phyloP scores from a whole-genome alignment of 1,140 invertebrate species.

The Drosophila santomea region DNA sequence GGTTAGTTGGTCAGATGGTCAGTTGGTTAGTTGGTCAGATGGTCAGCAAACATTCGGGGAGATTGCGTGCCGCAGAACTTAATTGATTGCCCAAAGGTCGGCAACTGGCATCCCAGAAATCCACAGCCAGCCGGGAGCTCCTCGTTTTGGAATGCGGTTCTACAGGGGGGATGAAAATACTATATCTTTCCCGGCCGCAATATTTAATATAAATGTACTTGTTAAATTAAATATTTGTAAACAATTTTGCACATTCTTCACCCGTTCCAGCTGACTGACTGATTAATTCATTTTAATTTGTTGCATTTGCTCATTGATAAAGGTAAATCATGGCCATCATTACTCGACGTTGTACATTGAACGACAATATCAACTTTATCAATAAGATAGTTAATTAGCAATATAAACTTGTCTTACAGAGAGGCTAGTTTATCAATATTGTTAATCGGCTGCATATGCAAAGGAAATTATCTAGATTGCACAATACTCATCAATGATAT shows the following conservation, averaged over 20 bases:
- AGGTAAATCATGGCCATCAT: not conserved
- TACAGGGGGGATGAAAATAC: no score
- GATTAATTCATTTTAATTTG: no score
- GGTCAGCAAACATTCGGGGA: slow-evolving; percentile 22
- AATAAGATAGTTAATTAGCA: no score
- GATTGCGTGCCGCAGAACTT: slow-evolving; percentile 46
- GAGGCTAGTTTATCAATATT: not conserved
- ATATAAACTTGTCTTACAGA: not conserved
- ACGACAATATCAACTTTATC: not conserved
- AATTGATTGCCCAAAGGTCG: slow-evolving; percentile 46
- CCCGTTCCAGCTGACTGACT: no score
- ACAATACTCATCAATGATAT: not conserved
- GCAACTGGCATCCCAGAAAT: slow-evolving; percentile 29
- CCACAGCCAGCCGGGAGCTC: not conserved
- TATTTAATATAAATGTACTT: not conserved
- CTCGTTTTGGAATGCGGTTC: slow-evolving; percentile 3
- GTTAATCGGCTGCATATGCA: slow-evolving; percentile 2
- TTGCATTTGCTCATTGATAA: no score
- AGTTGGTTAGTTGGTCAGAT: not conserved
- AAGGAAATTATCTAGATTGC: not conserved
- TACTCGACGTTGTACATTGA: not conserved
- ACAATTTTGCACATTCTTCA: no score
- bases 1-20: not conserved
- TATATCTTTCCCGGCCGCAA: not conserved
- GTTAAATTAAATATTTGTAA: no score